Evolutionary conservation across 2,797 vertebrate genomes (phyloP).

Genomic region (Sparidentex hasta): DNA sequence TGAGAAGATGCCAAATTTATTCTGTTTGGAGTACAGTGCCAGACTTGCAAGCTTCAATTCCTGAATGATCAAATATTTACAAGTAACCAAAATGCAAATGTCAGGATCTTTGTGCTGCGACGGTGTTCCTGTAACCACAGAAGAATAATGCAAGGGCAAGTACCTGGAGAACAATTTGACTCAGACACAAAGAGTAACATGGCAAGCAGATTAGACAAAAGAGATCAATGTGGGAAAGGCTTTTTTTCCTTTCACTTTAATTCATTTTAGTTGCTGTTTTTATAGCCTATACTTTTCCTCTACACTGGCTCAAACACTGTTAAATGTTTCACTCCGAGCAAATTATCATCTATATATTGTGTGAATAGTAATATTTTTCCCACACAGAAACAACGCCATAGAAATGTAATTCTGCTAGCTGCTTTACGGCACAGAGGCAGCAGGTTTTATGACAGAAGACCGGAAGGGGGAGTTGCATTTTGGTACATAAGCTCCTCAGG

Average conservation of each 20-base stretch:
- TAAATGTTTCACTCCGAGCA: slow-evolving; percentile 22
- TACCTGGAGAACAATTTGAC: slow-evolving; percentile 19
- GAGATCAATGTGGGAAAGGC: slow-evolving; percentile 6
- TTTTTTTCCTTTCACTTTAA: not conserved
- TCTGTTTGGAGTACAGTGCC: slow-evolving; percentile 49
- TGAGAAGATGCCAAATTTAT: slow-evolving; percentile 57
- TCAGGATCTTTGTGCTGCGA: slow-evolving; percentile 47
- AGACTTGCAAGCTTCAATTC: slow-evolving; percentile 54
- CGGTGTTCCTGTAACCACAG: slow-evolving; percentile 40
- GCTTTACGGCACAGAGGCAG: slow-evolving; percentile 1
- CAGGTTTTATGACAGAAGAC: slow-evolving; percentile 22
- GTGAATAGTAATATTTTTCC: not conserved
- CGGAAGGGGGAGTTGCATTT: slow-evolving; percentile 8
- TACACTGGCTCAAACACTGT: slow-evolving; percentile 9
- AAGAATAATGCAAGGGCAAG: slow-evolving; percentile 21
- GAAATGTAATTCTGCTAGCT: not conserved
- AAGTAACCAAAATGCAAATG: slow-evolving; percentile 57
- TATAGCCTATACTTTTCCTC: slow-evolving; percentile 1
- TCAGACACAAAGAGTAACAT: slow-evolving; percentile 40
- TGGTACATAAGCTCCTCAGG: not conserved
- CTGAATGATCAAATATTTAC: slow-evolving; percentile 73
- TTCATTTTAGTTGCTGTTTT: slow-evolving; percentile 22
- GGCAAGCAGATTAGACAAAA: slow-evolving; percentile 30
- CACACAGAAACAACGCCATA: not conserved
- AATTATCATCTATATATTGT: slow-evolving; percentile 5